Percentiles rank a stretch among this genome's conserved stretches.
Conservation (phyloP, 1,140 invertebrate genomes). For the Drosophila nikananu region DNA sequence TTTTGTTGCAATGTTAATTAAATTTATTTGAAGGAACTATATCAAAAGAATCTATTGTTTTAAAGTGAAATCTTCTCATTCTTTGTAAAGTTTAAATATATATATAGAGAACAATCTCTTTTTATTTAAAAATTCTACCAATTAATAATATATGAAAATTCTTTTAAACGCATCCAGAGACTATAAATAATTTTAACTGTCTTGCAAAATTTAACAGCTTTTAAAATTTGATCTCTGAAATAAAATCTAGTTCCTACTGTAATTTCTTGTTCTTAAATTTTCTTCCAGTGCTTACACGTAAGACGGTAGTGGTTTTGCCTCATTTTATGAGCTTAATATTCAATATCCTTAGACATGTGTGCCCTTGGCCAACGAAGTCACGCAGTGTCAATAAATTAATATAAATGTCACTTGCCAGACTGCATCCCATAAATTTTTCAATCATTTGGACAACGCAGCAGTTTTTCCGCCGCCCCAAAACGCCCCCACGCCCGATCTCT, state of each 20-base stretch:
- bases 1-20: not conserved
- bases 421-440: slow-evolving; percentile 57
- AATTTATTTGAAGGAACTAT: not conserved
- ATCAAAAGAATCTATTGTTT: not conserved
- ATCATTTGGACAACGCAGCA: slow-evolving; percentile 47
- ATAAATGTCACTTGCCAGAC: slow-evolving; percentile 61
- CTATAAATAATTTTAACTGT: too few species aligned
- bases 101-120: too few species aligned
- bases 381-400: slow-evolving; percentile 60
- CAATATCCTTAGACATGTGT: slow-evolving; percentile 40
- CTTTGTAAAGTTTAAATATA: not conserved
- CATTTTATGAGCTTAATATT: slow-evolving; percentile 49
- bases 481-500: not conserved
- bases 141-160: not conserved
- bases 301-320: not conserved
- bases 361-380: slow-evolving; percentile 45
- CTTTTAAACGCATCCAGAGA: not conserved
- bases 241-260: not conserved
- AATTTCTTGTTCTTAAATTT: not conserved
- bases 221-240: not conserved
- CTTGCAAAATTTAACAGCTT: not conserved
- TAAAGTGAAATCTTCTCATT: not conserved
- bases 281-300: not conserved
- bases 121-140: not conserved
- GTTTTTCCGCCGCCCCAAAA: slow-evolving; percentile 20